Conservation (phyloP, 2,113 vertebrate species). For the Cephalophus harveyi region DNA sequence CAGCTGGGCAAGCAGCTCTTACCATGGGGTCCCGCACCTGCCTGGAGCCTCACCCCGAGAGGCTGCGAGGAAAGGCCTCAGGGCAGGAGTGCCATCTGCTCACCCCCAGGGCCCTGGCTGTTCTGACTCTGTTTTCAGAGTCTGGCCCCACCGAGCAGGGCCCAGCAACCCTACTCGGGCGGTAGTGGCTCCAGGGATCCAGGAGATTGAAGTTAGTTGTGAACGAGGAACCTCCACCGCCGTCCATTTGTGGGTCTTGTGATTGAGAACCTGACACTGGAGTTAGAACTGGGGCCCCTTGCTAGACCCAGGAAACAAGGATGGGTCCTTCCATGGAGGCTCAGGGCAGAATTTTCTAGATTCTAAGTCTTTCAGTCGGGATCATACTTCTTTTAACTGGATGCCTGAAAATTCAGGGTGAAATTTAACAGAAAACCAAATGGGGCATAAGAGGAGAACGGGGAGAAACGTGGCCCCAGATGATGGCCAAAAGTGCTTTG, state of each 20-base stretch:
- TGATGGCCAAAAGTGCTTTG: constrained; percentile 44
- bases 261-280: not conserved
- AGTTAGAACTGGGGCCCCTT: not conserved
- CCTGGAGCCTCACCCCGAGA: not conserved
- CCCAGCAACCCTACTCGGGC: not conserved
- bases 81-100: not conserved
- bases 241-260: not conserved
- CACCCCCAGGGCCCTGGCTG: not conserved
- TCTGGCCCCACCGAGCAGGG: not conserved
- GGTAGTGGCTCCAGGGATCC: too few species aligned
- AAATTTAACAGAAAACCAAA: constrained; percentile 34
- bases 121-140: not conserved
- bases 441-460: constrained; percentile 13
- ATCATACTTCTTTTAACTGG: not conserved
- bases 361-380: not conserved
- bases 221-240: not conserved
- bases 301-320: not conserved
- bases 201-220: not conserved
- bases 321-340: not conserved
- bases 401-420: constrained; percentile 1
- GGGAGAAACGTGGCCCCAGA: constrained; percentile 9
- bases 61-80: accelerated
- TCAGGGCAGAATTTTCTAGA: not conserved
- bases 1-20: not conserved
- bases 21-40: not conserved